Evolutionary conservation across 2,888 invertebrate species (phyloP), one percentile per base, ranked within the genome.

Genomic region (Branchipolynoe longqiensis): DNA sequence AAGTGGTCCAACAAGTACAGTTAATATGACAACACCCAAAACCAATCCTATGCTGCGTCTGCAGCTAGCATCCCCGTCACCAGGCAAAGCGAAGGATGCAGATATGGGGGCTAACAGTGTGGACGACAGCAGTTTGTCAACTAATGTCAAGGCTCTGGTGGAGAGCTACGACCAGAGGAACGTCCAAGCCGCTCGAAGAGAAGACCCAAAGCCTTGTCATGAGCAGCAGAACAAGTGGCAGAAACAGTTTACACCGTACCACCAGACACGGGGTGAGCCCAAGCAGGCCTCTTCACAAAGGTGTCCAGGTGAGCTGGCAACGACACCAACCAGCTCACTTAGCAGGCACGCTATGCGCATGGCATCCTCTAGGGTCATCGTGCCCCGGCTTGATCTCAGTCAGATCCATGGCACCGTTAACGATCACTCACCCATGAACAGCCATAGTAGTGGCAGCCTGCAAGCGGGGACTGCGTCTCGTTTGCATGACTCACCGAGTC

Each of bases 301-400:
- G n/a, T n/a, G n/a, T n/a, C n/a, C n/a, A n/a, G n/a, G n/a, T n/a
- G n/a, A n/a, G n/a, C n/a, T n/a, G n/a, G n/a, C n/a, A n/a, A n/a
- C n/a, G n/a, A n/a, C n/a, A n/a, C n/a, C n/a, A n/a, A n/a, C n/a
- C n/a, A n/a, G n/a, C n/a, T 69, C 69, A 14, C 38, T 69, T 3
- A 38, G 38, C 69, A 69, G 69, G n/a, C 69, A 38, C 8, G n/a
- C 18, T 33, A 4, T n/a, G 22, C 69, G 38, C 36, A 69, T 36
- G 69, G 18, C 36, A 3, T 25, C 14, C n/a, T 33, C 69, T n/a
- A 12, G 38, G 69, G 69, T 25, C 0, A 38, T 36, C 22, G 48
- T 78, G 48, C 78, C 78, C 4, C 25, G 78, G 14, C 78, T 78
- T 12, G 78, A 78, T 48, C 78, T 78, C 48, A 69, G 69, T 18